Evolutionary conservation across 1,140 invertebrate species (phyloP).

Genomic region (Araneus ventricosus): DNA sequence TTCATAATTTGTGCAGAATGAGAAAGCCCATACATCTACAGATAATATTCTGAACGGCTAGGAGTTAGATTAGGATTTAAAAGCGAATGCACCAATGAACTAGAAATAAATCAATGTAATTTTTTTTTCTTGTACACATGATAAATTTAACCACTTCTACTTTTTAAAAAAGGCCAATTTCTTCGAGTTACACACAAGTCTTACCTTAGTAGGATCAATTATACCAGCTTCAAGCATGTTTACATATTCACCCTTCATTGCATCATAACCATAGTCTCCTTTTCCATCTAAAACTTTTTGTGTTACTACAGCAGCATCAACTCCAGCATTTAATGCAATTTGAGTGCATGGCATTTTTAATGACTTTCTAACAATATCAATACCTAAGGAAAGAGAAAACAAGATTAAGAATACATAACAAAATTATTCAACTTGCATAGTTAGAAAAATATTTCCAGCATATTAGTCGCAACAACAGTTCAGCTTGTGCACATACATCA

Average conservation of each 20-base stretch:
- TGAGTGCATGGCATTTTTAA: conserved; percentile 96
- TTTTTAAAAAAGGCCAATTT: no score
- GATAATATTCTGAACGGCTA: no score
- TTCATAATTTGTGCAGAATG: no score
- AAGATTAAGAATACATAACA: neutral
- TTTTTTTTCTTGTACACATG: no score
- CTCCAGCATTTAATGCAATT: conserved; percentile 97
- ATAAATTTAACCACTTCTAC: no score
- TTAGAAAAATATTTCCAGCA: neutral
- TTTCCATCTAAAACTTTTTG: conserved; percentile 89
- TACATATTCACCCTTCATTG: conserved; percentile 95
- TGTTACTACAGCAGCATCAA: conserved; percentile 97
- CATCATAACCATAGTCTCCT: conserved; percentile 91
- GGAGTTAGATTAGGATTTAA: no score
- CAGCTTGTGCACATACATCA: no score
- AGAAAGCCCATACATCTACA: no score
- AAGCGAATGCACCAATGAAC: no score
- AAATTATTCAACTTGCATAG: neutral
- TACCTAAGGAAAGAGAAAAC: conserved; percentile 81
- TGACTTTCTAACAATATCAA: conserved; percentile 96
- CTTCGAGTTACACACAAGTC: no score
- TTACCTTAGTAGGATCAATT: conserved; percentile 98
- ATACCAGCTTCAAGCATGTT: conserved; percentile 99
- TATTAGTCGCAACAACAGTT: neutral
- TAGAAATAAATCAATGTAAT: no score